Percentiles rank a stretch among this genome's conserved stretches.
Evolutionary conservation across 2,797 vertebrate species (phyloP).

Genomic region (Enteromius treurensis): DNA sequence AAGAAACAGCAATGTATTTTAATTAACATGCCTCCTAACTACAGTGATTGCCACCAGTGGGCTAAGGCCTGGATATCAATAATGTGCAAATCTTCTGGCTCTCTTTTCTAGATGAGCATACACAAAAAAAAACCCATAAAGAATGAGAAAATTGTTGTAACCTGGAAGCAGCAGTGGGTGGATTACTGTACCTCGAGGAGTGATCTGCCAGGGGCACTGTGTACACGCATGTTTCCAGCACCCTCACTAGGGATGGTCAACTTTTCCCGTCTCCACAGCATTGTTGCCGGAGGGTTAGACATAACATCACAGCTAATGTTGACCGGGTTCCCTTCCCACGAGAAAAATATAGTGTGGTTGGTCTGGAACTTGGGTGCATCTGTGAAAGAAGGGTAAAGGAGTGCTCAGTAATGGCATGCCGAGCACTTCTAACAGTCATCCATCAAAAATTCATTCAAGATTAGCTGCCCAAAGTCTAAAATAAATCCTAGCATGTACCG

Average conservation of each 20-base stretch:
- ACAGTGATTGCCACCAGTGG: not conserved
- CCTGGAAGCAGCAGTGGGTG: not conserved
- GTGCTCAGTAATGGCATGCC: not conserved
- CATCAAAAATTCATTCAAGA: conserved; percentile 41
- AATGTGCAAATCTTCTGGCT: not conserved
- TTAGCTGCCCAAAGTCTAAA: conserved; percentile 31
- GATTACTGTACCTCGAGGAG: conserved; percentile 86
- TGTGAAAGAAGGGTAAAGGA: conserved; percentile 64
- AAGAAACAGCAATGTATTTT: not conserved
- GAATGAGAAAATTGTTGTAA: not conserved
- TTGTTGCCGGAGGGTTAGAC: conserved; percentile 90
- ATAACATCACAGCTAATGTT: conserved; percentile 97
- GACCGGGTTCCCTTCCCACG: conserved; percentile 97
- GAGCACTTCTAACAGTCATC: conserved; percentile 26
- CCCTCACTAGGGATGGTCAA: conserved; percentile 87
- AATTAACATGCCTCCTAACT: not conserved
- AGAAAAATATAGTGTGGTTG: conserved; percentile 94
- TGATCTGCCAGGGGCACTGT: conserved; percentile 83
- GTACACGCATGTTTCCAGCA: conserved; percentile 84
- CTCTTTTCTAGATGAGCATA: not conserved
- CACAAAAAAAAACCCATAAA: not conserved
- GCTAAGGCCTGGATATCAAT: not conserved
- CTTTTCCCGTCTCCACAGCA: conserved; percentile 93
- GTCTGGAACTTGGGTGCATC: conserved; percentile 94
- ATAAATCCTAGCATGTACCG: conserved; percentile 30